Base-by-base conservation (phyloP, 2,113 vertebrate species). In the Tragelaphus imberbis region DNA sequence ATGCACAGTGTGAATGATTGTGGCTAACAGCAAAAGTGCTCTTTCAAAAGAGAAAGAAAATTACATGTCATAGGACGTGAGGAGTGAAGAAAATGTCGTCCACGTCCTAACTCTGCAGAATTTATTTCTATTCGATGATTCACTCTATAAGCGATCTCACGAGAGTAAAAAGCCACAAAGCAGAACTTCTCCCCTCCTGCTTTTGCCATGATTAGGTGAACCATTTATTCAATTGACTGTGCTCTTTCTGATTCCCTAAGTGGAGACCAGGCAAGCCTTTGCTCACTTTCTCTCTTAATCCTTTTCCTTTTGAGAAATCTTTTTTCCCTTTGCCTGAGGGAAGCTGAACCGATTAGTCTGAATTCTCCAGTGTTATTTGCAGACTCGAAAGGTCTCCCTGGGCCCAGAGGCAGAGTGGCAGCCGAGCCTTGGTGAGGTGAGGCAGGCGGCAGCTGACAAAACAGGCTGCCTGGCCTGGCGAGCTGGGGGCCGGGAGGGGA, bases 401-500 rank as follows among this genome's bases (percentile, higher is more conserved):
- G 95, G 92, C 96, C 61, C 53, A 30, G 92, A 86, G 87, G 96
- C 94, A 95, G 97, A 88, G 11, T 33, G 80, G 55, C 12, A 88
- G 95, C 55, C 61, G 0, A 14, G 92, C 90, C 84, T 30, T 9
- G n/a, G 53, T 84, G 81, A 84, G 53, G 53, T 0, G 0, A 96
- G 94, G 98, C 91, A 3, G 97, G 97, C 80, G 49, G 3, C 99
- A 99, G 99, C 99, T 99, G 99, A 99, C 97, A 98, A 99, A 99
- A 99, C 98, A 99, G 96, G 84, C 94, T 51, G 94, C 97, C 63
- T 14, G 92, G 96, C 95, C 88, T 30, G 0, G 96, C 12, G 5
- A 97, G 86, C 92, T 97, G 5, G 61, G 94, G 2, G 1, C 75
- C 1, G 0, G 88, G 95, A 96, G 89, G 91, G 92, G 63, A 95